These are phyloP conservation scores for Caenorhabditis angaria DNA, from an alignment of 2,888 invertebrate species.

Conservation along the genomic window DNA sequence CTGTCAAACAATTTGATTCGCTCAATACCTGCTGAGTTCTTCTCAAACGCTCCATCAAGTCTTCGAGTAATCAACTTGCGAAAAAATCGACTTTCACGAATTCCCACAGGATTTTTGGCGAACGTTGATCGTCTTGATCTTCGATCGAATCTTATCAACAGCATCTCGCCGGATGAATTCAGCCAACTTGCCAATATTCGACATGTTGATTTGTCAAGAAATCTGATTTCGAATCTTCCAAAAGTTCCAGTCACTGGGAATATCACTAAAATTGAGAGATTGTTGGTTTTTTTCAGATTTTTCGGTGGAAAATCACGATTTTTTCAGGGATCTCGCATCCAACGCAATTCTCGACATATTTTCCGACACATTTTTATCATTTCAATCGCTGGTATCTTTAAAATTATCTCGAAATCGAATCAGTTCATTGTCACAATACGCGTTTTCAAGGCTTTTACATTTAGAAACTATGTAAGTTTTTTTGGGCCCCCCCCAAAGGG, in stretches of 20 bases:
- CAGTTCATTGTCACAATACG: slow-evolving; percentile 29
- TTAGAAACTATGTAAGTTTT: slow-evolving; percentile 45
- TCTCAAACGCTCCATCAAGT: slow-evolving; percentile 41
- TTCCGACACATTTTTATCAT: slow-evolving; percentile 40
- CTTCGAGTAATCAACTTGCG: slow-evolving; percentile 49
- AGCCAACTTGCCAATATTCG: slow-evolving; percentile 26
- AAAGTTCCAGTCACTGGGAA: slow-evolving; percentile 15
- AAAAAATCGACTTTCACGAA: slow-evolving; percentile 46
- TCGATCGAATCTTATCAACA: slow-evolving; percentile 44
- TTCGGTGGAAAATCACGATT: background rate
- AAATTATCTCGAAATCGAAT: slow-evolving; percentile 54
- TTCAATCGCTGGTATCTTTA: slow-evolving; percentile 41
- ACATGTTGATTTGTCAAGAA: slow-evolving; percentile 46
- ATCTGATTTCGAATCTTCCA: slow-evolving; percentile 37
- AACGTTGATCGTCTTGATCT: slow-evolving; percentile 13
- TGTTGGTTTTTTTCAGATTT: slow-evolving; percentile 17
- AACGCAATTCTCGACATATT: slow-evolving; percentile 51
- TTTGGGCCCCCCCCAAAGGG: no score
- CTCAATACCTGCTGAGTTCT: slow-evolving; percentile 36
- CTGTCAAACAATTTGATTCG: slow-evolving; percentile 50
- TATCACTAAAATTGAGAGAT: slow-evolving; percentile 15
- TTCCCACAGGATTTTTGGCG: slow-evolving; percentile 34
- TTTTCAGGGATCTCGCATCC: slow-evolving; percentile 55
- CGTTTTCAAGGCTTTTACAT: slow-evolving; percentile 43
- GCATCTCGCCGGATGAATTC: slow-evolving; percentile 29